Evolutionary conservation across 2,113 vertebrate genomes (phyloP), one percentile per base, ranked within the genome.

Genomic region (Typhlomys cinereus): DNA sequence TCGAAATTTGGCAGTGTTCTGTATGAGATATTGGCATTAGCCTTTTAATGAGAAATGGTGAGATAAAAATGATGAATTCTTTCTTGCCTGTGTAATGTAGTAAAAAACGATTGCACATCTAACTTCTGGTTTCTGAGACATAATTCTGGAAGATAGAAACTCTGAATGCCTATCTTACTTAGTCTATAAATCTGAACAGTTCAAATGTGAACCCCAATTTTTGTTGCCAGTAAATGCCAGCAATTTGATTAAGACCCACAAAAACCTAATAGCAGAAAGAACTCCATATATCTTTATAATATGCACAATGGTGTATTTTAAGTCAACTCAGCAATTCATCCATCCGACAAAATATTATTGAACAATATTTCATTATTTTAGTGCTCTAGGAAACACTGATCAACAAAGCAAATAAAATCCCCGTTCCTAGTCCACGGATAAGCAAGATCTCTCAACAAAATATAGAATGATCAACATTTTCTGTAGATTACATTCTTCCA

Each of bases 31-130:
- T 66, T 96, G 95, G 92, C 93, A 93, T 86, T 84, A 95, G 94
- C 70, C 89, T 92, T 91, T 91, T 96, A 97, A 97, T 95, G 92
- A 96, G 94, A 96, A 97, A 96, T 62, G 78, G 93, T 34, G 69
- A 96, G 83, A 96, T 96, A 96, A 96, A 97, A 97, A 96, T 95
- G 96, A 96, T 89, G 80, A 93, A 97, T 97, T 94, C 83, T 95
- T 96, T 94, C 90, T 90, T 92, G 83, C 73, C 89, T 80, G 52
- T 59, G 87, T 94, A 96, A 96, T 94, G 90, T 76, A 95, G 86
- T 96, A 96, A 96, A 95, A 97, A 96, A 92, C 6, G 80, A 97
- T 85, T 66, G 62, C 84, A 83, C 85, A 88, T 93, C 90, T 52
- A 89, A 84, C 80, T 95, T 95, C 69, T 93, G 20, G 82, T 87